Percentiles rank a stretch among this genome's conserved stretches.
phyloP scores from a whole-genome alignment of 2,113 vertebrate species.

The Prionailurus bengalensis region DNA sequence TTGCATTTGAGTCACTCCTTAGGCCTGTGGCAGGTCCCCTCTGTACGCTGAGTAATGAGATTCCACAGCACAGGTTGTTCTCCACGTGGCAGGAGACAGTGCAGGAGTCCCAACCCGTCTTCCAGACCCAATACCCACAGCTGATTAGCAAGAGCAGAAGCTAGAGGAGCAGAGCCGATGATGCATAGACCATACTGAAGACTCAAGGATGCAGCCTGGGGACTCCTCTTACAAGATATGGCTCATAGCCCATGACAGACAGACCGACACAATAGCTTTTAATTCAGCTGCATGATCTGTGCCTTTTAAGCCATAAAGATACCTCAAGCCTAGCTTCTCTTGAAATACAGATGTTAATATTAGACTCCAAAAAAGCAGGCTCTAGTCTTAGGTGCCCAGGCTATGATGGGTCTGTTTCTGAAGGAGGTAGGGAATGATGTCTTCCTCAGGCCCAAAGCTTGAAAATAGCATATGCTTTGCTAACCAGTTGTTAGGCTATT shows the following conservation, averaged over 20 bases:
- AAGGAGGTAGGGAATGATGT: background rate
- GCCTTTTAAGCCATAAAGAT: slow-evolving; percentile 72
- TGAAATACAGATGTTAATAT: slow-evolving; percentile 40
- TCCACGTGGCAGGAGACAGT: background rate
- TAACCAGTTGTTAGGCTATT: slow-evolving; percentile 12
- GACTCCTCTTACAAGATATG: background rate
- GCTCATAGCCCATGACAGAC: background rate
- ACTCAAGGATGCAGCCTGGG: background rate
- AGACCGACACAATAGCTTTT: background rate
- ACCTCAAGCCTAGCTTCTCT: slow-evolving; percentile 74
- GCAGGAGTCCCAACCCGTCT: background rate
- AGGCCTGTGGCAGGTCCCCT: background rate
- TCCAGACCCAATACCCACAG: accelerated
- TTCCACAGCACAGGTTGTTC: background rate
- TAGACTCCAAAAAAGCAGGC: background rate
- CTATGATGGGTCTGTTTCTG: background rate
- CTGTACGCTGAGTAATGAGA: background rate
- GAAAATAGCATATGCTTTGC: slow-evolving; percentile 54
- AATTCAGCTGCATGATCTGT: slow-evolving; percentile 65
- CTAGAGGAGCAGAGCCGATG: background rate
- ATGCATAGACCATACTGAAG: accelerated
- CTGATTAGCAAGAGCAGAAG: background rate
- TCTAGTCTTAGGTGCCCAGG: background rate
- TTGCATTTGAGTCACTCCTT: background rate
- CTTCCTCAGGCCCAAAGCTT: slow-evolving; percentile 51